Evolutionary conservation across 2,888 invertebrate genomes (phyloP).

Genomic region (Anthoptus insignis): DNA sequence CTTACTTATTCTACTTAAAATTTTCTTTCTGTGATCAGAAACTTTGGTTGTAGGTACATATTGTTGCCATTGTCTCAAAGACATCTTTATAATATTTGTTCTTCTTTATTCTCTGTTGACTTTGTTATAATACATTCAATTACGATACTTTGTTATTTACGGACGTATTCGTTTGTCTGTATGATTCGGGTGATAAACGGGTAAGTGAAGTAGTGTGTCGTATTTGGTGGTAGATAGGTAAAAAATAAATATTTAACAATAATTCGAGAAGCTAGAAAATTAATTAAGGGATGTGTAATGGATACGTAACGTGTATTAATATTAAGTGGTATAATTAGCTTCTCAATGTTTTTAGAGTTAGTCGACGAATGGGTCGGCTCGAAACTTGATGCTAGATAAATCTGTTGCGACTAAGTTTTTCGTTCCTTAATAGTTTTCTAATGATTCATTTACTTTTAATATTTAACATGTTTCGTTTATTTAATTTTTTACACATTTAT

Average conservation of each 20-base stretch:
- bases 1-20: slow-evolving; percentile 51
- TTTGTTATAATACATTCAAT: slow-evolving; percentile 41
- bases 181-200: slow-evolving; percentile 82
- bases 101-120: slow-evolving; percentile 49
- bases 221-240: slow-evolving; percentile 78
- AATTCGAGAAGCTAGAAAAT: slow-evolving; percentile 72
- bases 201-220: slow-evolving; percentile 73
- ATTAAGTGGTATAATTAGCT: slow-evolving; percentile 80
- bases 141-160: slow-evolving; percentile 44
- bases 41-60: slow-evolving; percentile 60
- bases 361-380: slow-evolving; percentile 86
- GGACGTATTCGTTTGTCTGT: slow-evolving; percentile 52
- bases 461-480: too few relatives aligned
- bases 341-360: slow-evolving; percentile 87
- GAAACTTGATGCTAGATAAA: slow-evolving; percentile 79
- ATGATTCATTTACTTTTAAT: slow-evolving; percentile 40
- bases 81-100: slow-evolving; percentile 52
- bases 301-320: slow-evolving; percentile 65
- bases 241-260: slow-evolving; percentile 79
- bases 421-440: slow-evolving; percentile 20
- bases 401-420: slow-evolving; percentile 61
- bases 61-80: slow-evolving; percentile 55
- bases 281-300: slow-evolving; percentile 67
- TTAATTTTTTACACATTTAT: too few relatives aligned
- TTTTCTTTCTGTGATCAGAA: slow-evolving; percentile 65